Evolutionary conservation across 1,140 invertebrate genomes (phyloP), one percentile per base, ranked within the genome.

Genomic region (Amyelois transitella): DNA sequence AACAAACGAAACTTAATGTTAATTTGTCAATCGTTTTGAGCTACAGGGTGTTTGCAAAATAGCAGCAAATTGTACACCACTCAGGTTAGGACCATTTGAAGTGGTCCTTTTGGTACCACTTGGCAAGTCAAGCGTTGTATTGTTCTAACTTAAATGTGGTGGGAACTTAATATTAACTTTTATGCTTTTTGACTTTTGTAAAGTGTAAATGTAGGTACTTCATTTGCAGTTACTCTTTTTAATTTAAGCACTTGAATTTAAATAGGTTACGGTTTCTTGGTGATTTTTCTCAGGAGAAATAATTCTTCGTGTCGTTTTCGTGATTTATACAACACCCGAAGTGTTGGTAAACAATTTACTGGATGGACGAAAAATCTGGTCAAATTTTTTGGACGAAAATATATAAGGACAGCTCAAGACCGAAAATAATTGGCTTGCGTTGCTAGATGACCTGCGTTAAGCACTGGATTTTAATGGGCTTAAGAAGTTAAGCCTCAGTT

Each of bases 41-140:
- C 58, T 24, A 53, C 69, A 73, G 58, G 69, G 54, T 82, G 77
- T 83, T 83, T 83, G 66, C 80, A 81, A 83, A 83, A 81, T 78
- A 81, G 32, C 59, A 67, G 55, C 64, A 75, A 71, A 83, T 81
- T 70, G 66, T 61, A 53, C 49, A 62, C 58, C 57, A 28, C 32
- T 14, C 28, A 12, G n/a, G n/a, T n/a, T n/a, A 17, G 43, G 43
- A 50, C 55, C 75, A 59, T 76, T 83, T 83, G 72, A 77, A 56
- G 52, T 71, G 66, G 55, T 63, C 58, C 49, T 28, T 66, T 25
- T 32, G 25, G 47, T 45, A 48, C 47, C 68, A 18, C 52, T 61
- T 60, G 64, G 73, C 70, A 58, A 76, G 74, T 75, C 43, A 25
- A 56, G 64, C 38, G 63, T 32, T 14, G 54, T 43, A 62, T 61